Percentiles rank a stretch among this genome's conserved stretches.
phyloP scores from a whole-genome alignment of 2,888 invertebrate species.

The Drosophila putrida region DNA sequence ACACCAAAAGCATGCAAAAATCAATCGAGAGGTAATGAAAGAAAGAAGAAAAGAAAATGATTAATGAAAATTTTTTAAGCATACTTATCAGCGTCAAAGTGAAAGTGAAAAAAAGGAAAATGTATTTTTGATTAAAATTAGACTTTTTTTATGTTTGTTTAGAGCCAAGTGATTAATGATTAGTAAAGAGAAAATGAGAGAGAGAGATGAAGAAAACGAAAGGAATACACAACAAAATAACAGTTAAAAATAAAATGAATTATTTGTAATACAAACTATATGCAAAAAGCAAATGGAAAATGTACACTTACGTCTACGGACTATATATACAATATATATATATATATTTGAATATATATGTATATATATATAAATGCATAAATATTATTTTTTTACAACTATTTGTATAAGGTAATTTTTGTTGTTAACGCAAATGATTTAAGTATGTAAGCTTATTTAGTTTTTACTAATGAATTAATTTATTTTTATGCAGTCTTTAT shows the following conservation, averaged over 20 bases:
- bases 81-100: slow-evolving; percentile 38
- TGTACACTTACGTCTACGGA: slow-evolving; percentile 47
- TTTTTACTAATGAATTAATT: slow-evolving; percentile 75
- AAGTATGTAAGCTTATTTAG: slow-evolving; percentile 61
- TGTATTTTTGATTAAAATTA: not conserved
- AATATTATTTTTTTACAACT: slow-evolving; percentile 38
- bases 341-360: slow-evolving; percentile 13
- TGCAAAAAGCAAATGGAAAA: slow-evolving; percentile 30
- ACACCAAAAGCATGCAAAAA: slow-evolving; percentile 14
- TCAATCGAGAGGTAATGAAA: slow-evolving; percentile 3
- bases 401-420: slow-evolving; percentile 50
- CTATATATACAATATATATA: slow-evolving; percentile 40
- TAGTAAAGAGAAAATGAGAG: slow-evolving; percentile 6
- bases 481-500: slow-evolving; percentile 50
- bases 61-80: slow-evolving; percentile 19
- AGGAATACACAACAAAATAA: slow-evolving; percentile 4
- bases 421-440: slow-evolving; percentile 59
- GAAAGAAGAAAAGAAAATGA: slow-evolving; percentile 10
- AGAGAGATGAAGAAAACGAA: slow-evolving; percentile 13
- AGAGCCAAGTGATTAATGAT: slow-evolving; percentile 13
- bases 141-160: slow-evolving; percentile 9
- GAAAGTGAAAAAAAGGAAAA: slow-evolving; percentile 1
- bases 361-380: slow-evolving; percentile 6
- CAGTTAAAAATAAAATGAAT: slow-evolving; percentile 34
- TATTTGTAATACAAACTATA: slow-evolving; percentile 39